Base-by-base conservation (phyloP, 2,797 vertebrate genomes). In the Todus mexicanus region DNA sequence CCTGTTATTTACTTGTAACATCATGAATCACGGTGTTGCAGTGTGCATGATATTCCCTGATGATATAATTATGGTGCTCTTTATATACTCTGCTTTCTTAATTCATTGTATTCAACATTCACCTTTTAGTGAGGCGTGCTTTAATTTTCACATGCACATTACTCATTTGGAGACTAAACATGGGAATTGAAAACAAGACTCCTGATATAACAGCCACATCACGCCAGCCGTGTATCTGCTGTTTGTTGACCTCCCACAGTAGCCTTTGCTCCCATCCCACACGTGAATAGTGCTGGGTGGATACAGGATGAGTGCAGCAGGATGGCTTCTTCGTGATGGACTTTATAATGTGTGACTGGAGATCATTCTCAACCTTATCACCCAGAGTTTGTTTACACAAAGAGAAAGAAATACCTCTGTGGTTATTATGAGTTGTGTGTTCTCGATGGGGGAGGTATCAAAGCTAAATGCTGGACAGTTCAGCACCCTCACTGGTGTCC, bases 1-100 rank as follows among this genome's bases (percentile, higher is more conserved):
- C 48, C 48, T 90, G 42, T 94, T 93, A 89, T 90, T 94, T 93
- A 66, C 65, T 94, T 78, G 69, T 59, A 94, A 72, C 45, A 57
- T 78, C 40, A 48, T 59, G 87, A 95, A 93, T 94, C 90, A 87
- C 21, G 38, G 69, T 13, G 3, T 31, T 54, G 22, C 48, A 9
- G 60, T n/a, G 61, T 31, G 59, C 72, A 26, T 51, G 35, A 60
- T 93, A 92, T 63, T 80, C 84, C 78, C 63, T 82, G 70, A 90
- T 94, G 90, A 75, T 80, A 72, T 87, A 94, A 94, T 94, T 95
- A 74, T 18, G 8, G 13, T 56, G 25, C 26, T 83, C 48, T 81
- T 47, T 72, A 20, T 73, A 75, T 56, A 48, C 72, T 13, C 13
- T 31, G 51, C 59, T 92, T 92, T 87, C 82, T 90, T 85, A 87